Evolutionary conservation across 2,888 invertebrate genomes (phyloP).

Genomic region (Plusia festucae): DNA sequence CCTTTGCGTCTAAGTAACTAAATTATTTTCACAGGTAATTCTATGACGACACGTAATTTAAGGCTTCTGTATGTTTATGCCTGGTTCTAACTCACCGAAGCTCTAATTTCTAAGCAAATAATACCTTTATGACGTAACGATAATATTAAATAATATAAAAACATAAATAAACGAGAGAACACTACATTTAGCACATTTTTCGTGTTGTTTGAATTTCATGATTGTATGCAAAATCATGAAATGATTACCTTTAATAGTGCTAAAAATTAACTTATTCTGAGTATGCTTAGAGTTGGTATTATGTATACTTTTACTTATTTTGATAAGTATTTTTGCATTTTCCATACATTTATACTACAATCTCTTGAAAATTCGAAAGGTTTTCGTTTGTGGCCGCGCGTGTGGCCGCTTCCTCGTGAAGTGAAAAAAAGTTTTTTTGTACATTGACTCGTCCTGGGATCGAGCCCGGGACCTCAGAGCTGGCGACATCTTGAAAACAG

Average conservation of each 20-base stretch:
- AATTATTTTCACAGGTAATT: neutral
- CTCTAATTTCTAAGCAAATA: conserved; percentile 3
- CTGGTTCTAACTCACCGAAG: too few species aligned
- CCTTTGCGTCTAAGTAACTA: too few species aligned
- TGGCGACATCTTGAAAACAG: too few species aligned
- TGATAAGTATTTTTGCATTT: neutral
- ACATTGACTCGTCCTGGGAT: too few species aligned
- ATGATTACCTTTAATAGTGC: neutral
- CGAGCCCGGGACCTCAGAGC: too few species aligned
- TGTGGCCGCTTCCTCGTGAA: too few species aligned
- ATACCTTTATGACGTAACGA: neutral
- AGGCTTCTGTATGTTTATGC: neutral
- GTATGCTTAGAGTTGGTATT: neutral
- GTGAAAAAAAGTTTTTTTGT: too few species aligned
- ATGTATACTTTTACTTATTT: neutral
- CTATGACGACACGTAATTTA: neutral
- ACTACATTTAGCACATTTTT: neutral
- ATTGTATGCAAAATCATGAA: neutral
- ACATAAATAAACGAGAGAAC: neutral
- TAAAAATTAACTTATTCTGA: neutral
- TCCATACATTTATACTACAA: too few species aligned
- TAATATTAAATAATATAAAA: neutral
- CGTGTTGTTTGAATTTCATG: conserved; percentile 2
- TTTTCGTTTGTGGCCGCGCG: too few species aligned
- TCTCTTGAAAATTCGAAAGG: too few species aligned